These are phyloP conservation scores for Rhombomys opimus DNA, from an alignment of 2,113 vertebrate species.

Conservation along the genomic window DNA sequence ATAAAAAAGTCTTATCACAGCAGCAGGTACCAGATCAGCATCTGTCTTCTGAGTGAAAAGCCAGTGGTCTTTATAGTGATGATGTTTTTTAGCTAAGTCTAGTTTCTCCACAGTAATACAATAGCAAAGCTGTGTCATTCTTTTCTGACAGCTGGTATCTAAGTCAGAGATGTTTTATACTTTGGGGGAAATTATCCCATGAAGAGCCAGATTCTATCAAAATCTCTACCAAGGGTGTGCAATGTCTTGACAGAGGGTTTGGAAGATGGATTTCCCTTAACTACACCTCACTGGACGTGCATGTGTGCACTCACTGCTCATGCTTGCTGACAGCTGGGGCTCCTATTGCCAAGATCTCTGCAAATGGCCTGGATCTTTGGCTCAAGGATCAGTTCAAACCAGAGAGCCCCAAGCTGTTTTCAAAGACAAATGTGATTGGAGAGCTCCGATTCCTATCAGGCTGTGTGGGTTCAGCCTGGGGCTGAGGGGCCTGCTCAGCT, in stretches of 20 bases:
- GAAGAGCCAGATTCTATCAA: not conserved
- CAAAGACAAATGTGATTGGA: constrained; percentile 38
- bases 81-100: not conserved
- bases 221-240: not conserved
- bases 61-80: not conserved
- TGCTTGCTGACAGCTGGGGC: constrained; percentile 52
- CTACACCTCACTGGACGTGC: constrained; percentile 1
- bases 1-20: not conserved
- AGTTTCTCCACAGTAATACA: not conserved
- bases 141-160: not conserved
- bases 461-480: not conserved
- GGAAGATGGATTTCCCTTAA: constrained; percentile 53
- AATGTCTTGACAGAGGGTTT: constrained; percentile 9
- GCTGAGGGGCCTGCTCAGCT: not conserved
- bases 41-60: not conserved
- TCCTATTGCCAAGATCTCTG: constrained; percentile 66
- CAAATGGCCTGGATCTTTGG: constrained; percentile 67
- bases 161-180: constrained; percentile 24
- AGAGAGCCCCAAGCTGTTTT: constrained; percentile 33
- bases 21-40: not conserved
- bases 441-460: not conserved
- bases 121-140: constrained; percentile 16
- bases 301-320: not conserved
- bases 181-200: not conserved
- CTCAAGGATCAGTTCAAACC: constrained; percentile 48